Conservation (phyloP, 2,888 invertebrate species). For the Hipparchia sbordonii region DNA sequence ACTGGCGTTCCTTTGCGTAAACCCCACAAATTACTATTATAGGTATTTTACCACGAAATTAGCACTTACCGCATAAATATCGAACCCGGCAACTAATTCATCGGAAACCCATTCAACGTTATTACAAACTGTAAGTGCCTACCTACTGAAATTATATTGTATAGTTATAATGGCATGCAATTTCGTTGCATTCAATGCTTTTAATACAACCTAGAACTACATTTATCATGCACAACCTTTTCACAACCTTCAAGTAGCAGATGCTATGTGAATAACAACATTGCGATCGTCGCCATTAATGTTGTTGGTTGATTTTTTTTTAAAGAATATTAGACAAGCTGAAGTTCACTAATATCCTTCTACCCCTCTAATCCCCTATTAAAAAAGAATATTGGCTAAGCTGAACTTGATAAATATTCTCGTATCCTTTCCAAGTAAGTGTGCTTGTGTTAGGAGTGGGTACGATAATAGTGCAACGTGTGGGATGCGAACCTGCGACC, state of each 20-base stretch:
- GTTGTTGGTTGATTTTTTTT: no score
- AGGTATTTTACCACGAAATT: conserved; percentile 45
- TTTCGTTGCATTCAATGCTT: conserved; percentile 7
- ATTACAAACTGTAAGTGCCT: not conserved
- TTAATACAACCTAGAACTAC: conserved; percentile 1
- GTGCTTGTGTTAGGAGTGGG: no score
- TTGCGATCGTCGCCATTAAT: not conserved
- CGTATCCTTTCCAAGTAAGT: no score
- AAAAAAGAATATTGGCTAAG: no score
- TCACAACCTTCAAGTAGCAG: conserved; percentile 2
- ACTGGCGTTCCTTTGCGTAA: conserved; percentile 45
- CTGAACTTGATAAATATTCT: no score
- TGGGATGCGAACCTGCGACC: no score
- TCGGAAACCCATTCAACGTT: conserved; percentile 5
- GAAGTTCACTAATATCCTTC: no score
- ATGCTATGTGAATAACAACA: not conserved
- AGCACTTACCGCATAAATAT: conserved; percentile 18
- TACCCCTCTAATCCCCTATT: no score
- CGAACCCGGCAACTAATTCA: conserved; percentile 2
- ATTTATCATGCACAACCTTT: not conserved
- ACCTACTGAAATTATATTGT: not conserved
- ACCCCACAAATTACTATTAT: conserved; percentile 33
- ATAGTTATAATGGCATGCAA: conserved; percentile 8
- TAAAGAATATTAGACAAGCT: no score
- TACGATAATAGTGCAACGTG: no score